Percentiles rank a stretch among this genome's conserved stretches.
Conservation (phyloP, 2,888 invertebrate genomes). For the Macrosiphum euphorbiae region DNA sequence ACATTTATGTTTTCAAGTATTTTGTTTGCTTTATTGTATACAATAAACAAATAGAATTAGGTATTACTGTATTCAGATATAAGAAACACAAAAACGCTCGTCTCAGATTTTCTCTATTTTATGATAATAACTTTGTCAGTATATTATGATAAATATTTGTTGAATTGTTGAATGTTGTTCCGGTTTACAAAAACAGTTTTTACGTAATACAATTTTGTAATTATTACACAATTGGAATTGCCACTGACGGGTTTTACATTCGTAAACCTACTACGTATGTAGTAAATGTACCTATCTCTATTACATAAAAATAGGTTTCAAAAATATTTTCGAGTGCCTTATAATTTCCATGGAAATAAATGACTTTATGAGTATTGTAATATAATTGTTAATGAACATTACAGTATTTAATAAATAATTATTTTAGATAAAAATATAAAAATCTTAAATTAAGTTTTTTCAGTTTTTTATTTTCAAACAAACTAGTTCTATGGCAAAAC, state of each 20-base stretch:
- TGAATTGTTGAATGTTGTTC: not conserved
- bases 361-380: not conserved
- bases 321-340: not conserved
- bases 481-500: not conserved
- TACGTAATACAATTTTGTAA: not conserved
- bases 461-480: not conserved
- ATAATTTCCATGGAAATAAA: not conserved
- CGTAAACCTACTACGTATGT: not conserved
- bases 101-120: not conserved
- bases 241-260: not conserved
- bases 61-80: no score
- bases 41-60: not conserved
- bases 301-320: not conserved
- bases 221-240: not conserved
- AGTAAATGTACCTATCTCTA: not conserved
- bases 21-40: not conserved
- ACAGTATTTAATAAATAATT: not conserved
- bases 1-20: not conserved
- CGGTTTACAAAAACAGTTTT: not conserved
- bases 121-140: not conserved
- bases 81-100: not conserved
- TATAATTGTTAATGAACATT: no score
- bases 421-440: not conserved
- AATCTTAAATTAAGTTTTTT: not conserved
- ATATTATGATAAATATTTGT: conserved; percentile 8